Base-by-base conservation (phyloP, 64 coral and sea anemone genomes). In the Actinia equina region DNA sequence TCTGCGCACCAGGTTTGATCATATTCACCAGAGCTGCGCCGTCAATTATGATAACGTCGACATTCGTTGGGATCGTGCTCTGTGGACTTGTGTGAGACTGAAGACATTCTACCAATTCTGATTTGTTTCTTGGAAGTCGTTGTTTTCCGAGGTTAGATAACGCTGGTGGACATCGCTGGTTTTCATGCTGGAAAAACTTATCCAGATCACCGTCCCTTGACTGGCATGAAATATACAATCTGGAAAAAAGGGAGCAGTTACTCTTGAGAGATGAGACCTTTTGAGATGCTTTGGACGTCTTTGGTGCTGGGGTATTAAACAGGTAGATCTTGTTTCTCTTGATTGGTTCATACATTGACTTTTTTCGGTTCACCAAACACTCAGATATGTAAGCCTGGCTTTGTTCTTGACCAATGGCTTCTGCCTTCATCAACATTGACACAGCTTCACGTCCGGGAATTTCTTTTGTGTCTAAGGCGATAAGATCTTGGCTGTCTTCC, bases 221-320 rank as follows among this genome's bases (percentile, higher is more conserved):
- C 41, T 93, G 86, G 52, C 85, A 93, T 19, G 86, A 88, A 44
- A 88, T 93, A 58, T 76, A 84, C 18, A 88, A 83, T 44, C 86
- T 83, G 52, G 78, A 92, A n/a, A 91, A 91, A 59, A 91, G 84
- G 22, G 62, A 91, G 52, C 89, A 91, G 77, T 91, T 74, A 86
- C 80, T 91, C 71, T 69, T 91, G 57, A 43, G 53, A 86, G 89
- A 91, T 82, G 76, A 69, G 11, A 86, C 44, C 27, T 91, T 80
- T 58, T 86, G 89, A 20, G 25, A 60, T 26, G 30, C 77, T 63
- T 91, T 87, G 14, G 67, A 49, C 82, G 89, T 15, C 77, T 53
- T 83, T 83, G 23, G 7, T 26, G 77, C 43, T n/a, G 81, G 81
- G 44, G 45, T 83, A 44, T 58, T 69, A 52, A 83, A 82, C 20